A percentile compares a stretch with the other conserved stretches of the same genome.
Evolutionary conservation across 2,888 invertebrate species (phyloP).

Genomic region (Charanyca ferruginea): DNA sequence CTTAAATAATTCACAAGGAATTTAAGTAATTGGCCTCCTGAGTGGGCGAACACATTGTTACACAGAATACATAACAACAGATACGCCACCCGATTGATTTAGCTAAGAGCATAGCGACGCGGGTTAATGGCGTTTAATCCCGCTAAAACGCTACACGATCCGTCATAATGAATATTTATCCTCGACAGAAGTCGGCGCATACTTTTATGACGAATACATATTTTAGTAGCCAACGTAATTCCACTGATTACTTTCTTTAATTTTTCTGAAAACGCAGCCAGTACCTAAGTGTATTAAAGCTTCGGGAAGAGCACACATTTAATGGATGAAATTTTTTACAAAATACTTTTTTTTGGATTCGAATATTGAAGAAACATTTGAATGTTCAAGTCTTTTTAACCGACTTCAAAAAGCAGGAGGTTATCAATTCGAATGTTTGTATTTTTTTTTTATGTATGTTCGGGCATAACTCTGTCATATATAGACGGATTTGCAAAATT

Average conservation of each 20-base stretch:
- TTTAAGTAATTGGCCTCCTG: slow-evolving; percentile 52
- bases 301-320: slow-evolving; percentile 82
- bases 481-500: no score
- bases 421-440: no score
- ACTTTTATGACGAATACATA: slow-evolving; percentile 91
- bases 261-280: slow-evolving; percentile 84
- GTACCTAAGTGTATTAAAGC: slow-evolving; percentile 85
- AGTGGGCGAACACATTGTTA: slow-evolving; percentile 52
- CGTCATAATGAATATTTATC: slow-evolving; percentile 90
- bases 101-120: slow-evolving; percentile 80
- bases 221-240: slow-evolving; percentile 90
- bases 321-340: slow-evolving; percentile 80
- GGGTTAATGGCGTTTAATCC: slow-evolving; percentile 89
- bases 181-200: slow-evolving; percentile 87
- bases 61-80: slow-evolving; percentile 60
- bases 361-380: slow-evolving; percentile 36
- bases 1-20: slow-evolving; percentile 52
- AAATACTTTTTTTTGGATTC: slow-evolving; percentile 65
- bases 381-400: slow-evolving; percentile 31
- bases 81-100: slow-evolving; percentile 82
- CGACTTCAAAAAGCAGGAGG: no score
- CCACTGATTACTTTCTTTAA: slow-evolving; percentile 90
- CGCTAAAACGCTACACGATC: slow-evolving; percentile 89
- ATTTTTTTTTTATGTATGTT: no score
- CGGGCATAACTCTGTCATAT: no score